Base-by-base conservation (phyloP, 2,888 invertebrate species). In the Thymelicus lineola region DNA sequence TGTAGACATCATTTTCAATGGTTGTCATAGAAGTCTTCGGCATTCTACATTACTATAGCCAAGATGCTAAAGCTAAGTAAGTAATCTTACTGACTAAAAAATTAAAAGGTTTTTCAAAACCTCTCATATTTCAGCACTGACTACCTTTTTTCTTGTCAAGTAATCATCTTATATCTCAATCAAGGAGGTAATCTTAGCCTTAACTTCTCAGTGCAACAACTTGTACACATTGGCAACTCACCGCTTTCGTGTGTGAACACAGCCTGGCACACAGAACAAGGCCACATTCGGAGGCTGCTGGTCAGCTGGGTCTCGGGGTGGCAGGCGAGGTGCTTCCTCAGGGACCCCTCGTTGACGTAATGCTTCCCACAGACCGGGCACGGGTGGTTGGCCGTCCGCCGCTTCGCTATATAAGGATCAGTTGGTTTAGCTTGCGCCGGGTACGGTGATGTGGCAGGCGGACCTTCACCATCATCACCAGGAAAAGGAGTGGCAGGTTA, bases 281-380 rank as follows among this genome's bases (percentile, higher is more conserved):
- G 98, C 98, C 98, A 98, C 98, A 98, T 98, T 87, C 98, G 95
- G 76, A 98, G 95, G 79, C 97, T 97, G 86, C 96, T 97, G 79
- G 97, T 97, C 76, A 97, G 95, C 88, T 97, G 97, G 66, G 98
- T 97, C 94, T 98, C 98, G 62, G 98, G 98, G 91, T 98, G 98
- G 84, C 98, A 98, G 77, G 98, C 98, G 82, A 98, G 95, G 90
- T 98, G 98, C 91, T 98, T 79, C 85, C 98, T 95, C 83, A 98
- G 93, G 77, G 98, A 98, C 74, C 98, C 98, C 91, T 98, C 98
- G 93, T 98, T 98, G 79, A 98, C 98, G 92, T 98, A 98, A 91
- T 98, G 98, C 93, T 98, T 98, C 78, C 98, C 98, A 91, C 98
- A 98, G 58, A 98, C 97, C 28, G 98, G 98, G 87, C 98, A 98